phyloP scores from a whole-genome alignment of 2,888 invertebrate genomes.

The Timema podura region DNA sequence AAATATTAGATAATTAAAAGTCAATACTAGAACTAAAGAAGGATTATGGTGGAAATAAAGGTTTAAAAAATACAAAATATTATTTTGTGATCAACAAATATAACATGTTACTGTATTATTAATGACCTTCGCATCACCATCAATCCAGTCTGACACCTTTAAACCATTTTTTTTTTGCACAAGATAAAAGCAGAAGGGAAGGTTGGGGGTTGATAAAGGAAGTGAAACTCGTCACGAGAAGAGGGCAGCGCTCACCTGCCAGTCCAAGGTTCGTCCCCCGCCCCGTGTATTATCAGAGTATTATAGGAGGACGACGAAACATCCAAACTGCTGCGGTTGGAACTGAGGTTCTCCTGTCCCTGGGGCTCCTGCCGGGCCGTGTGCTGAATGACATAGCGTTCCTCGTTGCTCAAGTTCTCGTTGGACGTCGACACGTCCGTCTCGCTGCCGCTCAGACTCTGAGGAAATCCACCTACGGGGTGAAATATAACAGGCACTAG shows the following conservation, averaged over 20 bases:
- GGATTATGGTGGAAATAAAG: too few species aligned
- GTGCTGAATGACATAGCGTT: slow-evolving; percentile 75
- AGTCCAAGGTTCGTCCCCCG: slow-evolving; percentile 57
- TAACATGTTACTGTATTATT: too few species aligned
- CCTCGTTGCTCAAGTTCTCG: slow-evolving; percentile 82
- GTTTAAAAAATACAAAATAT: too few species aligned
- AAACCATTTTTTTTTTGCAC: too few species aligned
- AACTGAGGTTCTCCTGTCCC: slow-evolving; percentile 76
- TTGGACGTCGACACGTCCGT: slow-evolving; percentile 87
- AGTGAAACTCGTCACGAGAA: too few species aligned
- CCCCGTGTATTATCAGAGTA: slow-evolving; percentile 77
- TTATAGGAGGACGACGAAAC: slow-evolving; percentile 77
- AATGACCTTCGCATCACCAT: too few species aligned
- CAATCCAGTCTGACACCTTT: too few species aligned
- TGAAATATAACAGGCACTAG: slow-evolving; percentile 32
- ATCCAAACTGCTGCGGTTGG: slow-evolving; percentile 50
- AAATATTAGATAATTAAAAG: too few species aligned
- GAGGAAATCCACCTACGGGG: slow-evolving; percentile 55
- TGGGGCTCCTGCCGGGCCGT: slow-evolving; percentile 86
- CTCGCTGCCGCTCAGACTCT: slow-evolving; percentile 81
- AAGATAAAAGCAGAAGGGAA: too few species aligned
- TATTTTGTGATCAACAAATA: too few species aligned
- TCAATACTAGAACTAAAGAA: too few species aligned
- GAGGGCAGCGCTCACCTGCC: slow-evolving; percentile 19
- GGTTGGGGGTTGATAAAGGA: background rate